Conservation (phyloP, 1,140 invertebrate species). For the Sminthurides bifidus region DNA sequence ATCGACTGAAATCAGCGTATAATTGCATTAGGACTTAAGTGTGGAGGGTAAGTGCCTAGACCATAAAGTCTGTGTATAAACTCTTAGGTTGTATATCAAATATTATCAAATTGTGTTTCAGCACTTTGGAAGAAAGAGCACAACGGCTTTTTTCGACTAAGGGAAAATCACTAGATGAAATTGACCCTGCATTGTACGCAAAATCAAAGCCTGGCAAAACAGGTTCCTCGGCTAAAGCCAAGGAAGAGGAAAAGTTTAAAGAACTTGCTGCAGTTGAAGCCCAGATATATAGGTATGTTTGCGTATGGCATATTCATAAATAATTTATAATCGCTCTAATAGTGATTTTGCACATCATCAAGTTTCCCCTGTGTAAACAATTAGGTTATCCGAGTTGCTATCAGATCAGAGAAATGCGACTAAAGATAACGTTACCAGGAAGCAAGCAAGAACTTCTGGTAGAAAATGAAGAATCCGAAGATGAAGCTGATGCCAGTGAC, state of each 20-base stretch:
- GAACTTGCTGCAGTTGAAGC: constrained; percentile 77
- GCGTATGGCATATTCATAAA: background rate
- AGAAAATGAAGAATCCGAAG: constrained; percentile 86
- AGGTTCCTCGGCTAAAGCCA: constrained; percentile 38
- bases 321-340: too few relatives aligned
- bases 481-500: constrained; percentile 72
- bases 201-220: constrained; percentile 62
- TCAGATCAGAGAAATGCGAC: constrained; percentile 76
- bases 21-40: constrained; percentile 94
- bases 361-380: background rate
- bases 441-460: constrained; percentile 91
- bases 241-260: constrained; percentile 50
- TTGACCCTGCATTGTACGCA: constrained; percentile 81
- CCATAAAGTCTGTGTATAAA: background rate
- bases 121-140: constrained; percentile 89
- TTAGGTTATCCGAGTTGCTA: constrained; percentile 63
- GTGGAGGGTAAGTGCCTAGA: constrained; percentile 64
- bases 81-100: background rate
- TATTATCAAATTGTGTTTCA: constrained; percentile 33
- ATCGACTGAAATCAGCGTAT: constrained; percentile 94
- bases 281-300: constrained; percentile 61
- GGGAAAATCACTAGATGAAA: constrained; percentile 65
- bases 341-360: too few relatives aligned
- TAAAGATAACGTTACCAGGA: constrained; percentile 95
- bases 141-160: constrained; percentile 91